These are phyloP conservation scores for Acanthis flammea DNA, from an alignment of 2,797 vertebrate species.

Conservation along the genomic window DNA sequence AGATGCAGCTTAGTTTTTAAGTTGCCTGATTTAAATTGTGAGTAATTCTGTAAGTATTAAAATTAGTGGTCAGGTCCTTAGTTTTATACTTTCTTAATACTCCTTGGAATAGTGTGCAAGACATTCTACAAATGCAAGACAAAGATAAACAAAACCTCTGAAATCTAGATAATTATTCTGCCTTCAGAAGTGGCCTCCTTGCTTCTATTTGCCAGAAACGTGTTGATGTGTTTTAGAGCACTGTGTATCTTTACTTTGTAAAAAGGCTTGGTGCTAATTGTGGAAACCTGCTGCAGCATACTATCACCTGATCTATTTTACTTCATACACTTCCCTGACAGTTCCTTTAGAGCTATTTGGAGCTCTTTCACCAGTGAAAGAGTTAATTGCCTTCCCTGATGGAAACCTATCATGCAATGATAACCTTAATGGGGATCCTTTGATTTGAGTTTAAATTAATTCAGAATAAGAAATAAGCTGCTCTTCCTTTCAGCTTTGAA, in stretches of 20 bases:
- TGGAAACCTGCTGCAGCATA: neutral
- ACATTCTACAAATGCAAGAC: neutral
- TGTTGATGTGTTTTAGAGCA: neutral
- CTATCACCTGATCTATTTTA: neutral
- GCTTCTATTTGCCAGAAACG: neutral
- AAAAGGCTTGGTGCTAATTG: neutral
- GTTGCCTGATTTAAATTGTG: neutral
- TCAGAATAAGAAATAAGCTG: conserved; percentile 24
- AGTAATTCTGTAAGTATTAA: neutral
- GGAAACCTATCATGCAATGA: neutral
- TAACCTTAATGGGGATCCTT: conserved; percentile 10
- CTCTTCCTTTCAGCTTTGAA: conserved; percentile 8
- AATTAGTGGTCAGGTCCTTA: neutral
- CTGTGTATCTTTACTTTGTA: neutral
- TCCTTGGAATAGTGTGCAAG: neutral
- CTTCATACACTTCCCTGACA: neutral
- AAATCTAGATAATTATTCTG: neutral
- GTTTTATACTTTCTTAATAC: neutral
- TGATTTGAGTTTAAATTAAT: conserved; percentile 25
- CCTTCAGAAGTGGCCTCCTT: neutral
- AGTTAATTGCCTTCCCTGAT: conserved; percentile 13
- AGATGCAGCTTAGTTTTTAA: neutral
- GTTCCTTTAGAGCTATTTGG: neutral
- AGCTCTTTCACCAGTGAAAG: neutral
- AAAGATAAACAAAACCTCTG: neutral